Conservation (phyloP, 1,140 invertebrate species). For the Triops longicaudatus region DNA sequence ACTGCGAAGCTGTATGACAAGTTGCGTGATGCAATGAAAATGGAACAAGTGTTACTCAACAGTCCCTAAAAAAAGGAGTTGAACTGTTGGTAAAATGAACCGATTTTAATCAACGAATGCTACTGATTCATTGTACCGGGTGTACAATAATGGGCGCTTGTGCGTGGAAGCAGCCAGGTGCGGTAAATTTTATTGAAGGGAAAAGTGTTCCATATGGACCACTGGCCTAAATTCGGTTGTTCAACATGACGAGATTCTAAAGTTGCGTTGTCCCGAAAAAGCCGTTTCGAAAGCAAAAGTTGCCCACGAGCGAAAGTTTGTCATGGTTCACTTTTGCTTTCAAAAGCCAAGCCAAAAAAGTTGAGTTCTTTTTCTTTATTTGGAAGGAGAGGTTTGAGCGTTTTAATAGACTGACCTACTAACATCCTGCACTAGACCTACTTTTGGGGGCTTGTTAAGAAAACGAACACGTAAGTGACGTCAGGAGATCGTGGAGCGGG, state of each 20-base stretch:
- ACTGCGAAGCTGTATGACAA: too few species aligned
- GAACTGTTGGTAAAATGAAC: too few species aligned
- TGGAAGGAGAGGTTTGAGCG: neutral
- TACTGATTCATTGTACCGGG: too few species aligned
- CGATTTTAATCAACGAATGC: too few species aligned
- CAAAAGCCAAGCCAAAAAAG: neutral
- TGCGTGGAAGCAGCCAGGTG: too few species aligned
- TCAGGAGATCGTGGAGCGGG: neutral
- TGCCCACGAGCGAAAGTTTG: neutral
- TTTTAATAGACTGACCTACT: conserved; percentile 8
- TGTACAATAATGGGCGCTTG: too few species aligned
- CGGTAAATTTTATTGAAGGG: too few species aligned
- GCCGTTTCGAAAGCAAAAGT: neutral
- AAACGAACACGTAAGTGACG: neutral
- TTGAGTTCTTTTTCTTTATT: neutral
- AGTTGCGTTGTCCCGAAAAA: too few species aligned
- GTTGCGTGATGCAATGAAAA: too few species aligned
- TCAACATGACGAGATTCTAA: too few species aligned
- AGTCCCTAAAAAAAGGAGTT: too few species aligned
- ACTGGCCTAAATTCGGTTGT: neutral
- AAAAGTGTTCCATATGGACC: neutral
- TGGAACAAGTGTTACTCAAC: too few species aligned
- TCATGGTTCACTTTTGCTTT: neutral
- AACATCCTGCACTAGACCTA: conserved; percentile 2
- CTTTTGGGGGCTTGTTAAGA: neutral